Evolutionary conservation across 2,113 vertebrate genomes (phyloP).

Genomic region (Columba livia): DNA sequence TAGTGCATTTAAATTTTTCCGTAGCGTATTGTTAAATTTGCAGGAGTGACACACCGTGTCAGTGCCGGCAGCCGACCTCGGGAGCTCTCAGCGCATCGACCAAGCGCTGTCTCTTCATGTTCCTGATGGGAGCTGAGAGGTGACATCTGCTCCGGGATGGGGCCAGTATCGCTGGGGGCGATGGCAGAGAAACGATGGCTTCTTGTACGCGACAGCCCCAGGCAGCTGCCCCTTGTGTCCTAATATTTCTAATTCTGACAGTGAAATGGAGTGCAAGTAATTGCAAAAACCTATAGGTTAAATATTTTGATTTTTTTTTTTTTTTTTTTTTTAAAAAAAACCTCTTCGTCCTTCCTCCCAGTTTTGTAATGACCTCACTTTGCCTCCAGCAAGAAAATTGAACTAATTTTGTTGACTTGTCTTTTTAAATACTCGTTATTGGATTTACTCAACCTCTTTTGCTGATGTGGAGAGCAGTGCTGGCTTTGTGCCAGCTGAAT

Average conservation of each 20-base stretch:
- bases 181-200: neutral
- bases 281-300: slow-evolving; percentile 56
- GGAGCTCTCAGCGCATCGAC: neutral
- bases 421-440: slow-evolving; percentile 50
- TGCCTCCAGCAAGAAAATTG: slow-evolving; percentile 15
- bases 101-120: rapidly evolving
- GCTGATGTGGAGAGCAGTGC: neutral
- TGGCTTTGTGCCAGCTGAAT: slow-evolving; percentile 4
- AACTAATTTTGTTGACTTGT: slow-evolving; percentile 51
- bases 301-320: neutral
- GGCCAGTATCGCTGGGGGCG: neutral
- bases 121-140: slow-evolving; percentile 65
- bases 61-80: neutral
- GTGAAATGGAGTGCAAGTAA: slow-evolving; percentile 73
- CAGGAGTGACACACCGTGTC: rapidly evolving
- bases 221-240: slow-evolving; percentile 60
- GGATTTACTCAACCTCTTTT: slow-evolving; percentile 39
- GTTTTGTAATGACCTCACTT: slow-evolving; percentile 2
- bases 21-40: neutral
- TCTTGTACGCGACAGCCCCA: neutral
- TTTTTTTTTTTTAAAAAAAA: neutral
- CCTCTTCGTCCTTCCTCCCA: neutral
- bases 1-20: neutral
- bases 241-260: slow-evolving; percentile 62
- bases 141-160: slow-evolving; percentile 31